These are phyloP conservation scores for Lepus europaeus DNA, from an alignment of 2,113 vertebrate genomes.

Conservation along the genomic window DNA sequence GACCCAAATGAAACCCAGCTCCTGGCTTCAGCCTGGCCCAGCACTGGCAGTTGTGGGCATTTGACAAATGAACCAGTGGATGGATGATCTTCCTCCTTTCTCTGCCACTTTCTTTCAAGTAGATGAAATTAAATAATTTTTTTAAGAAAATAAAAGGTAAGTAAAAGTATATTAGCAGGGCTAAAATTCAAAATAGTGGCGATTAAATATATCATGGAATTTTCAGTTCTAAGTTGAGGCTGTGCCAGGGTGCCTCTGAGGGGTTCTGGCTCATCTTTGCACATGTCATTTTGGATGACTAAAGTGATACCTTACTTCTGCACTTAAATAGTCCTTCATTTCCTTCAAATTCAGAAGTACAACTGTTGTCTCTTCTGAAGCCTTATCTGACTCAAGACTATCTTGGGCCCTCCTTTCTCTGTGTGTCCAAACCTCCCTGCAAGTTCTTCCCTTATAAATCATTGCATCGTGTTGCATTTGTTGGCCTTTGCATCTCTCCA, in stretches of 20 bases:
- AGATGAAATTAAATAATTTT: no score
- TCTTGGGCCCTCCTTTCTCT: background rate
- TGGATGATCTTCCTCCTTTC: no score
- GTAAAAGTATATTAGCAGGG: background rate
- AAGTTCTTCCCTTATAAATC: background rate
- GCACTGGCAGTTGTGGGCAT: no score
- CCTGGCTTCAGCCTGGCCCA: no score
- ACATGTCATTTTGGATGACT: background rate
- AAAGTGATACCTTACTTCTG: background rate
- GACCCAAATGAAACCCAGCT: no score
- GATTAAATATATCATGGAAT: background rate
- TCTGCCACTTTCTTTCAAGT: no score
- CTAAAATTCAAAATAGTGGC: background rate
- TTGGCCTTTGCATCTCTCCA: background rate
- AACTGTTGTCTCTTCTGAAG: background rate
- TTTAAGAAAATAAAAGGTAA: background rate
- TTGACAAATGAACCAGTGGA: no score
- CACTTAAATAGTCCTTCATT: background rate
- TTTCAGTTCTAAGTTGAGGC: background rate
- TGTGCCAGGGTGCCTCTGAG: background rate
- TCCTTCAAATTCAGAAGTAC: background rate
- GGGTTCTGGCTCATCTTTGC: background rate
- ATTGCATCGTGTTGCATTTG: background rate
- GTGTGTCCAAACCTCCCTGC: fast-evolving
- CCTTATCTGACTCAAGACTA: background rate